phyloP scores from a whole-genome alignment of 1,140 invertebrate genomes.

The Eurosta solidaginis region DNA sequence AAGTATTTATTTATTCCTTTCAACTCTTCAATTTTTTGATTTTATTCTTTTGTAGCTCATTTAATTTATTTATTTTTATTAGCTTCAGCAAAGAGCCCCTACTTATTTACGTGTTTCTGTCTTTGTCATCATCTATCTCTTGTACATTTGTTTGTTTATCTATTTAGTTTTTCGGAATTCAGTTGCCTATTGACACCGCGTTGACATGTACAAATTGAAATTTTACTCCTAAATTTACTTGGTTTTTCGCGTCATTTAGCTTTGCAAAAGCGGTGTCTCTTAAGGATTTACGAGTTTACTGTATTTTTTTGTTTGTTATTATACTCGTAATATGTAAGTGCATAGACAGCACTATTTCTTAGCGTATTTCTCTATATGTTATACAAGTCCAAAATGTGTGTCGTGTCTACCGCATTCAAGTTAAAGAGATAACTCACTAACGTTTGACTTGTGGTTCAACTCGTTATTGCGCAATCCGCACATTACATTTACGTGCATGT shows the following conservation, averaged over 20 bases:
- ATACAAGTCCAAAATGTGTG: too few species aligned
- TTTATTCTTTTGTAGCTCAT: too few species aligned
- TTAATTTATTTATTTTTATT: too few species aligned
- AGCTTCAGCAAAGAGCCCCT: too few species aligned
- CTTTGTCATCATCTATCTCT: not conserved
- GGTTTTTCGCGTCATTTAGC: not conserved
- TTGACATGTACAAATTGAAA: constrained; percentile 56
- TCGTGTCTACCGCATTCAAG: not conserved
- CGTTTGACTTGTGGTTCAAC: constrained; percentile 12
- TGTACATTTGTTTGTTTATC: not conserved
- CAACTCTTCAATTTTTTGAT: too few species aligned
- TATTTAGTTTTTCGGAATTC: not conserved
- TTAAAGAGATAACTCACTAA: constrained; percentile 9
- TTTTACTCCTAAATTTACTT: constrained; percentile 44
- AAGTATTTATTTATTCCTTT: too few species aligned
- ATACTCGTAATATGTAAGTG: not conserved
- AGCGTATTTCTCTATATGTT: too few species aligned
- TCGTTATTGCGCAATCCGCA: not conserved
- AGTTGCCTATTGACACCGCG: constrained; percentile 45
- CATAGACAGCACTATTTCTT: too few species aligned
- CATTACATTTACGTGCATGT: not conserved
- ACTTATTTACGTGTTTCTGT: not conserved
- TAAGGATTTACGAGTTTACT: constrained; percentile 1
- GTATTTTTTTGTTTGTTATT: not conserved
- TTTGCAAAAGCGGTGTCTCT: not conserved